phyloP scores from a whole-genome alignment of 1,140 invertebrate species.

The Lethocerus indicus region DNA sequence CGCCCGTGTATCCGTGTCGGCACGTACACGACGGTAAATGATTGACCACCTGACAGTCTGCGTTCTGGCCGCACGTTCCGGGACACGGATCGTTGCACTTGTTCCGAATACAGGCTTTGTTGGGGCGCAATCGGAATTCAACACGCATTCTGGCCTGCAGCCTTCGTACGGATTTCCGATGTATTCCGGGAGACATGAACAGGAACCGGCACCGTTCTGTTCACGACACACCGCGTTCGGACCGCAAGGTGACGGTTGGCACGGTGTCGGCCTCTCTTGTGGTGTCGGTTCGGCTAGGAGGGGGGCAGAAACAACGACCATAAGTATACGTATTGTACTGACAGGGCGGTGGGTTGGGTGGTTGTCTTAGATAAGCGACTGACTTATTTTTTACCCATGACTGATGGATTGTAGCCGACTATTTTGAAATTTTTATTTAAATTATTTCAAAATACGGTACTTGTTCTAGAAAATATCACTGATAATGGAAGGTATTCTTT shows the following conservation, averaged over 20 bases:
- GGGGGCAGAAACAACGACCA: slow-evolving; percentile 4
- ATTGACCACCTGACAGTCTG: slow-evolving; percentile 47
- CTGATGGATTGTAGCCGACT: too few relatives aligned
- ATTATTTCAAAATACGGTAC: too few relatives aligned
- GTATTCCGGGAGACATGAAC: slow-evolving; percentile 44
- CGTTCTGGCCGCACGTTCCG: slow-evolving; percentile 45
- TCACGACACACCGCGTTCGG: slow-evolving; percentile 27
- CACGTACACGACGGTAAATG: slow-evolving; percentile 53
- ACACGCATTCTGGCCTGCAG: slow-evolving; percentile 55
- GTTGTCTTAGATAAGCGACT: too few relatives aligned
- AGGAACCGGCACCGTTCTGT: slow-evolving; percentile 22
- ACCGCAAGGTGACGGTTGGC: slow-evolving; percentile 33
- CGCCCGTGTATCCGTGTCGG: slow-evolving; percentile 30
- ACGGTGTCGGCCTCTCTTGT: slow-evolving; percentile 24
- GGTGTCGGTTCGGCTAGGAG: slow-evolving; percentile 22
- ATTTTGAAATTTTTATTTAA: too few relatives aligned
- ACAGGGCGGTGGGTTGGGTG: too few relatives aligned
- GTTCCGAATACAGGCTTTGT: slow-evolving; percentile 45
- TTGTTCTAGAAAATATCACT: too few relatives aligned
- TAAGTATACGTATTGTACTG: neutral
- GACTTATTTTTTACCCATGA: too few relatives aligned
- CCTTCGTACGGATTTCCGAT: slow-evolving; percentile 50
- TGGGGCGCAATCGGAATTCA: slow-evolving; percentile 46
- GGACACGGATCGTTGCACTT: slow-evolving; percentile 53
- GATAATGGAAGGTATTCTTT: too few relatives aligned